Base-by-base conservation (phyloP, 2,113 vertebrate species). In the Chiloscyllium plagiosum region DNA sequence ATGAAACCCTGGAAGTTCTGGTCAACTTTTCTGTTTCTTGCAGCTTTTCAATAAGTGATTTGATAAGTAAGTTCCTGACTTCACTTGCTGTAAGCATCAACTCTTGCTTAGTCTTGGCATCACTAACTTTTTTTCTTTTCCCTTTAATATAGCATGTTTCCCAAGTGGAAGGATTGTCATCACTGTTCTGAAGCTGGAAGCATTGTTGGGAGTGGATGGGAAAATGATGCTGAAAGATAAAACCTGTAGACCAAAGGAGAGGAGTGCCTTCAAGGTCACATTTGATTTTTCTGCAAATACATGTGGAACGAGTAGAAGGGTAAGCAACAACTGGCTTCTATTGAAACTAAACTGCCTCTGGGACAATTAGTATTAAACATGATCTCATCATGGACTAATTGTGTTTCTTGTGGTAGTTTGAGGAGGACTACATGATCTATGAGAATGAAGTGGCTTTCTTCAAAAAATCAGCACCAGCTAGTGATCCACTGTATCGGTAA, bases 261-360 rank as follows among this genome's bases (percentile, higher is more conserved):
- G 96, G 94, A 97, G 17, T 20, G 80, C 96, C 87, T 96, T 68
- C 15, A 96, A 96, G 17, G 97, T 97, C 15, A 96, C 96, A 0
- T 97, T 97, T 95, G 90, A 96, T 47, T 97, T 97, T 52, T 78
- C 0, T 13, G 96, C 96, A 42, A 97, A 96, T 15, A 42, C 96
- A 0, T 97, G 96, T 96, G 96, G 96, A 95, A 97, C 97, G 70
- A 97, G 86, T 0, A 97, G 96, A 94, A 97, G 96, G 96, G 97
- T 97, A 96, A 96, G 80, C 80, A 20, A n/a, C 61, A 17, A 50
- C 19, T 42, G 10, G 3, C n/a, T 66, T 95, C 20, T 94, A 3
- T 33, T 6, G 5, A 8, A 56, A 56, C 56, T n/a, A n/a, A n/a
- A n/a, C n/a, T n/a, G n/a, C n/a, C n/a, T n/a, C n/a, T n/a, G n/a